Base-by-base conservation (phyloP, 2,797 vertebrate species). In the Epinephelus malabaricus region DNA sequence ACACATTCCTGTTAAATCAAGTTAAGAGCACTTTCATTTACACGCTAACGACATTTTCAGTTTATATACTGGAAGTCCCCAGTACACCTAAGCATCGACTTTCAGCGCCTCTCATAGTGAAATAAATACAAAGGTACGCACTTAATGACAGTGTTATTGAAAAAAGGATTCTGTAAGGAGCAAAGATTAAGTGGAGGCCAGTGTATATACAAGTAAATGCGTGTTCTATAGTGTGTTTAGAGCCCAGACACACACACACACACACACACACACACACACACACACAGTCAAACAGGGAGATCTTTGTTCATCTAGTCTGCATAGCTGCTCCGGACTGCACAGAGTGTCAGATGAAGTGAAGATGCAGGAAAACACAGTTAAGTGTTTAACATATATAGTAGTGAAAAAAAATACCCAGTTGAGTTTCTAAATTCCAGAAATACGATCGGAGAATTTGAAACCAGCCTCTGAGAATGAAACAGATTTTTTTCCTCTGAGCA, bases 241-340 rank as follows among this genome's bases (percentile, higher is more conserved):
- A 80, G 61, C 58, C 55, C 54, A 49, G 45, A 85, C 23, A 23
- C 23, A 23, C 23, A 25, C 23, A 25, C 23, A 25, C 23, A 72
- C 19, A 70, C 61, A 75, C 56, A 81, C 73, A 75, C 69, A 77
- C 76, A 70, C 53, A 58, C 45, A 69, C 66, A 77, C 56, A 70
- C 54, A 62, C 51, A 45, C 5, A 50, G 67, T 80, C 54, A 23
- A 82, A 91, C 90, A 91, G 81, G 67, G 73, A 65, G 47, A 68
- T 81, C 92, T 86, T 89, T 93, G 86, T 93, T 68, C 61, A 49
- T 82, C 50, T 21, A 66, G 50, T 54, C 67, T 73, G 77, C 65
- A 70, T 53, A 76, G 73, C 69, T 73, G 47, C 68, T 81, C 62
- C 38, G 46, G 58, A 60, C 43, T 79, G 49, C 78, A 45, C 25